phyloP scores from a whole-genome alignment of 2,797 vertebrate species.

The Anniella stebbinsi region DNA sequence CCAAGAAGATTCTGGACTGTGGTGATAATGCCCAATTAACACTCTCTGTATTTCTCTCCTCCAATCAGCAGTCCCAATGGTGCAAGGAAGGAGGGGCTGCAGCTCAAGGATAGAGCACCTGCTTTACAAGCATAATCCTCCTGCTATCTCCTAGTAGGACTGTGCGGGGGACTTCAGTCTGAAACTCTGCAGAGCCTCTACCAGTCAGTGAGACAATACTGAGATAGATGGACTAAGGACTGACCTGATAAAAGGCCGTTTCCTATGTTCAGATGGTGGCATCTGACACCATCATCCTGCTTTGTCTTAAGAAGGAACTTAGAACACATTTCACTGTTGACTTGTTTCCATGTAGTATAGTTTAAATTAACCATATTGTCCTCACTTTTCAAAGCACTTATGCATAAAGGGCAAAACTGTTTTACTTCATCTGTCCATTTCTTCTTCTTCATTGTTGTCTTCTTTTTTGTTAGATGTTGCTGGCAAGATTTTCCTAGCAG shows the following conservation, averaged over 20 bases:
- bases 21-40: background rate
- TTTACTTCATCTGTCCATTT: background rate
- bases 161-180: background rate
- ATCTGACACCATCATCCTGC: background rate
- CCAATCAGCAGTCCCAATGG: background rate
- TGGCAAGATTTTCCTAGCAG: conserved; percentile 69
- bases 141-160: background rate
- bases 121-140: too few relatives aligned
- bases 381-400: background rate
- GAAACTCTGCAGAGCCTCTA: too few relatives aligned
- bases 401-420: background rate
- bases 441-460: too few relatives aligned
- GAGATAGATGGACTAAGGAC: background rate
- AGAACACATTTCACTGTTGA: too few relatives aligned
- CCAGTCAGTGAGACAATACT: background rate
- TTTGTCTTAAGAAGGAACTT: background rate
- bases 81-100: background rate
- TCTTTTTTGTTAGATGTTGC: conserved; percentile 71
- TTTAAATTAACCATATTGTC: background rate
- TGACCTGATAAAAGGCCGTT: background rate
- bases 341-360: too few relatives aligned
- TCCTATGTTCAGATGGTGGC: background rate
- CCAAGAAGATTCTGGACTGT: background rate
- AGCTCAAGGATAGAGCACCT: too few relatives aligned
- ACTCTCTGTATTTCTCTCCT: background rate